A percentile compares a stretch with the other conserved stretches of the same genome.
These are phyloP conservation scores for Kobus ellipsiprymnus DNA, from an alignment of 2,113 vertebrate species.

Conservation along the genomic window DNA sequence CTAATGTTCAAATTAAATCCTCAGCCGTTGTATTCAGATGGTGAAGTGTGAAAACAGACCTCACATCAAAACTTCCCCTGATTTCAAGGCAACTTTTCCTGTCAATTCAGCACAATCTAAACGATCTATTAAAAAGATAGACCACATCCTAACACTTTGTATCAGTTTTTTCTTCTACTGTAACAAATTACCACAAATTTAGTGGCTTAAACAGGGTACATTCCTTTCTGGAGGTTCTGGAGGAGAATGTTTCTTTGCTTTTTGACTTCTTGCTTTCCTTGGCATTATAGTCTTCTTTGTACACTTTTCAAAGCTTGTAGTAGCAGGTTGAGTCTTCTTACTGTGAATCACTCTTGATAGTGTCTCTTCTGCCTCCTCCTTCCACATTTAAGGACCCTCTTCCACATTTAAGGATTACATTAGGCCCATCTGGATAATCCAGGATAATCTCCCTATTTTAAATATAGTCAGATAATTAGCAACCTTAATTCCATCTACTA, in stretches of 20 bases:
- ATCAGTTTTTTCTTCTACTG: not conserved
- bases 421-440: not conserved
- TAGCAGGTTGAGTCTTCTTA: not conserved
- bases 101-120: not conserved
- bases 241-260: not conserved
- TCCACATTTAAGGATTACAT: not conserved
- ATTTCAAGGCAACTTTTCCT: not conserved
- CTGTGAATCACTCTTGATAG: not conserved
- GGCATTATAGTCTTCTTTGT: not conserved
- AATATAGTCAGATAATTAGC: not conserved
- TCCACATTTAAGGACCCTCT: not conserved
- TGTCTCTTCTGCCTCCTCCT: not conserved
- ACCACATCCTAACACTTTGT: not conserved
- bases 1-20: not conserved
- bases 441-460: not conserved
- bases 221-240: not conserved
- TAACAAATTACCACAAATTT: not conserved
- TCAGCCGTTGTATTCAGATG: not conserved
- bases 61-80: not conserved
- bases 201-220: not conserved
- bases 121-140: not conserved
- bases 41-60: not conserved
- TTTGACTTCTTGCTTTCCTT: not conserved
- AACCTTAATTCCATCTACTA: not conserved
- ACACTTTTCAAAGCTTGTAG: not conserved